A percentile compares a stretch with the other conserved stretches of the same genome.
Evolutionary conservation across 2,113 vertebrate species (phyloP).

Genomic region (Rattus norvegicus): GRCr8 NC_086032.1:102669501-102670000

Average conservation of each 20-base stretch:
- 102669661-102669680: constrained; percentile 16
- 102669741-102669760: no score
- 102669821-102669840: no score
- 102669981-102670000: background rate
- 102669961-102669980: background rate
- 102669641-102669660: background rate
- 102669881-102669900: background rate
- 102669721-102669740: no score
- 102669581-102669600: constrained; percentile 40
- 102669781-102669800: no score
- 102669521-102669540: constrained; percentile 46
- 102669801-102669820: no score
- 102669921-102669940: background rate
- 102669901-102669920: background rate
- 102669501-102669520: constrained; percentile 35
- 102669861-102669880: background rate
- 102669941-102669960: constrained; percentile 33
- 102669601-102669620: constrained; percentile 41
- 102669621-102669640: background rate
- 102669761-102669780: no score
- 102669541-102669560: constrained; percentile 58
- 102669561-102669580: constrained; percentile 42
- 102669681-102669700: constrained; percentile 4
- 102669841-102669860: background rate
- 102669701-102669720: background rate